Percentiles rank a stretch among this genome's conserved stretches.
Conservation (phyloP, 2,888 invertebrate species). For the Rhopalosiphum nymphaeae region DNA sequence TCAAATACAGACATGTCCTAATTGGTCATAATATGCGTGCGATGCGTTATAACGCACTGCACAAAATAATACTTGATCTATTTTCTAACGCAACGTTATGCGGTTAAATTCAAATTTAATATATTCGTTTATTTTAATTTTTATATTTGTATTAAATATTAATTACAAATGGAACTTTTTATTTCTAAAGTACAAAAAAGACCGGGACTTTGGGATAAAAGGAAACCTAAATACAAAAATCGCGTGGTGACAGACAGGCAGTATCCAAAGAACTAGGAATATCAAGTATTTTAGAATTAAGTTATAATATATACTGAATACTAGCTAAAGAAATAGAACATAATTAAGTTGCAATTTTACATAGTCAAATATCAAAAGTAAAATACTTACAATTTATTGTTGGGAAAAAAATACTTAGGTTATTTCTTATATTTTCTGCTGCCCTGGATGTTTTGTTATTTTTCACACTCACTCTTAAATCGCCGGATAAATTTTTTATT, state of each 20-base stretch:
- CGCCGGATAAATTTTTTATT: neutral
- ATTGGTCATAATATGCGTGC: neutral
- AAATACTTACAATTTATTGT: neutral
- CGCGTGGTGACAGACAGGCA: neutral
- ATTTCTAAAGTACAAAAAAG: conserved; percentile 3
- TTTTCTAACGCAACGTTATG: neutral
- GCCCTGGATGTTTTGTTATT: neutral
- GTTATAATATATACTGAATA: neutral
- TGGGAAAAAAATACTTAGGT: neutral
- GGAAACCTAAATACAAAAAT: neutral
- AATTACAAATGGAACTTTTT: neutral
- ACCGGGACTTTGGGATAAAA: neutral
- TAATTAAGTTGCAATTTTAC: neutral
- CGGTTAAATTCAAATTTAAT: too few species aligned
- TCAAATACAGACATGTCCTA: neutral
- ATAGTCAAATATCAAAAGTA: neutral
- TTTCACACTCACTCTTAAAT: neutral
- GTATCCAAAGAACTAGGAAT: neutral
- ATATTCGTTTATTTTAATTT: too few species aligned
- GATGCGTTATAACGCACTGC: neutral
- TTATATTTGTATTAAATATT: too few species aligned
- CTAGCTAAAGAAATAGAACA: neutral
- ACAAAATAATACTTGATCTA: neutral
- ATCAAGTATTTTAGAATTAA: neutral
- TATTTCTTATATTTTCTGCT: neutral